phyloP scores from a whole-genome alignment of 2,113 vertebrate genomes.

The Megaleporinus macrocephalus region DNA sequence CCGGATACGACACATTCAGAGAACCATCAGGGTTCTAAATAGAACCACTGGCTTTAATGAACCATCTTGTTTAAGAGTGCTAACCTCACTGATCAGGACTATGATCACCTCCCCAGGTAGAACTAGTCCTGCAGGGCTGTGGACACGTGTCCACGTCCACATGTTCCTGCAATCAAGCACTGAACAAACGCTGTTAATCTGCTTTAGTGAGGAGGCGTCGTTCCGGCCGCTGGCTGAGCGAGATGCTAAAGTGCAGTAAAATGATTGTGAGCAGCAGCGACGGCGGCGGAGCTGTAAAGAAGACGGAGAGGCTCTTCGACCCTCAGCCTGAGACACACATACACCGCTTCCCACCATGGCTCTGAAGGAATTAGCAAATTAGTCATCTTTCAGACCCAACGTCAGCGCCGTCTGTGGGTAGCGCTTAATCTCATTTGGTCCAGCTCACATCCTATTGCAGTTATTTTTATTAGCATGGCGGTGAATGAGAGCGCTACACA shows the following conservation, averaged over 20 bases:
- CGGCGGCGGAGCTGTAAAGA: conserved; percentile 18
- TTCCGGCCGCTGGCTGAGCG: background rate
- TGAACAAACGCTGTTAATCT: background rate
- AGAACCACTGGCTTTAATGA: no score
- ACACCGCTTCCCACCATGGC: conserved; percentile 14
- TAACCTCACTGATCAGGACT: no score
- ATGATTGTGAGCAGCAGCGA: conserved; percentile 28
- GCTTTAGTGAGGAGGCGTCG: background rate
- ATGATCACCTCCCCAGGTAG: no score
- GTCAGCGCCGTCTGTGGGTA: conserved; percentile 39
- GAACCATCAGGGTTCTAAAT: no score
- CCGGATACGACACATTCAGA: no score
- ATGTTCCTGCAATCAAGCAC: background rate
- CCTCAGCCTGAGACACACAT: conserved; percentile 18
- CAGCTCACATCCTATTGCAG: conserved; percentile 48
- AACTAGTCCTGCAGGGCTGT: background rate
- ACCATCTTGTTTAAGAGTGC: no score
- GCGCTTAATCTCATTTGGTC: conserved; percentile 50
- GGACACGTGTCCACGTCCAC: no score
- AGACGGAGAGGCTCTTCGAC: background rate
- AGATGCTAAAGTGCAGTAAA: conserved; percentile 24
- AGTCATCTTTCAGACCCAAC: conserved; percentile 51
- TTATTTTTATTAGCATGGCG: conserved; percentile 5
- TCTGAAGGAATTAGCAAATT: conserved; percentile 42
- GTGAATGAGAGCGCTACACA: conserved; percentile 41